A percentile compares a stretch with the other conserved stretches of the same genome.
Conservation (phyloP, 2,888 invertebrate species). For the Craniophora ligustri region DNA sequence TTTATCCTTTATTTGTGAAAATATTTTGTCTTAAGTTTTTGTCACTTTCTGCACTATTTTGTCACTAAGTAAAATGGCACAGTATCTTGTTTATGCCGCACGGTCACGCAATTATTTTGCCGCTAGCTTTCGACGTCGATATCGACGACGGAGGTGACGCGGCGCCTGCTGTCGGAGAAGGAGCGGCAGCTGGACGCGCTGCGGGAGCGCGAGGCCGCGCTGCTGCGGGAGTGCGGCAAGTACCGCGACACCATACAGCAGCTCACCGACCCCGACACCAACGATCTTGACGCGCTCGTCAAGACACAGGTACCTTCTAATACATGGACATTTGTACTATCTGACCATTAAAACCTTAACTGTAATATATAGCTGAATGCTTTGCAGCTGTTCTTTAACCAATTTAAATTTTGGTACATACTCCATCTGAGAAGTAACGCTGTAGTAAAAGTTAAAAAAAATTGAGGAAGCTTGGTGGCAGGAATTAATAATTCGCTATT, state of each 20-base stretch:
- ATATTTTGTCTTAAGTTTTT: background rate
- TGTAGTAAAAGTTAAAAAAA: too few species aligned
- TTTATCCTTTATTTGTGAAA: background rate
- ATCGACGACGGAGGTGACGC: slow-evolving; percentile 90
- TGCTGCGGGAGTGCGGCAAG: slow-evolving; percentile 90
- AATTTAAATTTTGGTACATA: too few species aligned
- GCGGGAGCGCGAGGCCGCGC: slow-evolving; percentile 89
- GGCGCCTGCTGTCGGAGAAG: slow-evolving; percentile 91
- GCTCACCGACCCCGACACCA: slow-evolving; percentile 90
- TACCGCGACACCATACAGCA: slow-evolving; percentile 91
- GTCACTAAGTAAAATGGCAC: too few species aligned
- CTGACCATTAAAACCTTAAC: too few species aligned
- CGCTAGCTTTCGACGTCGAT: slow-evolving; percentile 55
- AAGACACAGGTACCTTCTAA: slow-evolving; percentile 74
- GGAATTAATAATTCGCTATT: too few species aligned
- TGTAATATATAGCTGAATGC: too few species aligned
- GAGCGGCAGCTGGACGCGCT: slow-evolving; percentile 91
- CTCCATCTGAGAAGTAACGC: too few species aligned
- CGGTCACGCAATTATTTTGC: slow-evolving; percentile 9
- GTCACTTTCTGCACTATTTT: background rate
- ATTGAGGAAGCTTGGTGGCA: too few species aligned
- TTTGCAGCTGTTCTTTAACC: too few species aligned
- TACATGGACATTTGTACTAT: background rate
- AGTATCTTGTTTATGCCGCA: background rate
- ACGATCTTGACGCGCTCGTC: slow-evolving; percentile 82